phyloP scores from a whole-genome alignment of 2,888 invertebrate species.

The Polydrusus pterygomalis region DNA sequence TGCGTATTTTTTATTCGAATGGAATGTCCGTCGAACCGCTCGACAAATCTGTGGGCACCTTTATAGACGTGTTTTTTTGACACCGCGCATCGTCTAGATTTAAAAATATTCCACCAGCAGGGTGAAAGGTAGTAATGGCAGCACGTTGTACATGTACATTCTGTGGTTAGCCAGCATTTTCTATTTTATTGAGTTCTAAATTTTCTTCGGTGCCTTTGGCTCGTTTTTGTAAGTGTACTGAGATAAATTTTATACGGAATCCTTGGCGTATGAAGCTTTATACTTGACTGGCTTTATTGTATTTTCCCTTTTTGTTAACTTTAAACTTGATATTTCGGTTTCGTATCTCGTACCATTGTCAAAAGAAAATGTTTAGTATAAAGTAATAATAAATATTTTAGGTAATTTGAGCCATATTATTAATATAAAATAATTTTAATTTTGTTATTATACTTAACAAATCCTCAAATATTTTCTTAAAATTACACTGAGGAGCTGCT shows the following conservation, averaged over 20 bases:
- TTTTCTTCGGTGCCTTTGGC: conserved; percentile 1
- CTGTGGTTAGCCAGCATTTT: neutral
- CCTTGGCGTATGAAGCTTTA: conserved; percentile 4
- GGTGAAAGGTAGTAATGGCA: no score
- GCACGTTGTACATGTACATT: neutral
- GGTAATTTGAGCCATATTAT: neutral
- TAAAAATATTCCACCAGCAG: no score
- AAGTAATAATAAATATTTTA: neutral
- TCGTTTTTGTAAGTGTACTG: neutral
- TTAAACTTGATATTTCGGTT: conserved; percentile 7
- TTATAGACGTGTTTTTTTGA: no score
- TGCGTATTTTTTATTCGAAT: no score
- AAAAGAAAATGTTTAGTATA: neutral
- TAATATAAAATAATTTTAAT: no score
- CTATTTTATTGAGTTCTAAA: neutral
- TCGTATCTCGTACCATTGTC: neutral
- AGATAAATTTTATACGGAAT: conserved; percentile 3
- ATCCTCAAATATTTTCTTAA: no score
- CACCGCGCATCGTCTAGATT: no score
- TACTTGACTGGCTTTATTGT: conserved; percentile 5
- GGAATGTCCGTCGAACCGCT: no score
- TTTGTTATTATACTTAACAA: no score
- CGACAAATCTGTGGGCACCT: no score
- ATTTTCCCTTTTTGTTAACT: conserved; percentile 11
- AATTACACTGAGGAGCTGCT: no score